A percentile compares a stretch with the other conserved stretches of the same genome.
phyloP scores from a whole-genome alignment of 2,113 vertebrate genomes.

The Xiphophorus couchianus region DNA sequence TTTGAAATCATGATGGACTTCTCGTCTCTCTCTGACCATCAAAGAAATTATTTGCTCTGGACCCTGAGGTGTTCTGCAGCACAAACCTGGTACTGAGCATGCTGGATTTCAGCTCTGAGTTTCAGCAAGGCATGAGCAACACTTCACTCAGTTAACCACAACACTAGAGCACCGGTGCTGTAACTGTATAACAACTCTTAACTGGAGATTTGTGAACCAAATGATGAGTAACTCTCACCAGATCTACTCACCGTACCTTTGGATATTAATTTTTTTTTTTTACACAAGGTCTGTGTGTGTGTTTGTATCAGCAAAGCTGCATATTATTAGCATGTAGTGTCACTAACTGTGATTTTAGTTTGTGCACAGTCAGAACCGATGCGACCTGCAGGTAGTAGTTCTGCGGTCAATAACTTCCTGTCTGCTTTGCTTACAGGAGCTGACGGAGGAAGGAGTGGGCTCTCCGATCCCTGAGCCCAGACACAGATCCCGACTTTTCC shows the following conservation, averaged over 20 bases:
- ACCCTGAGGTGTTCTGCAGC: conserved; percentile 78
- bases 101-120: conserved; percentile 60
- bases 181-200: conserved; percentile 47
- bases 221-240: conserved; percentile 37
- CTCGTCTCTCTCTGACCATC: conserved; percentile 71
- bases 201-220: conserved; percentile 46
- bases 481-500: conserved; percentile 89
- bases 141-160: conserved; percentile 66
- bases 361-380: conserved; percentile 11
- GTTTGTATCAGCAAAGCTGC: conserved; percentile 21
- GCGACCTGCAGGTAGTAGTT: conserved; percentile 31
- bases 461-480: conserved; percentile 95
- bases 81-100: conserved; percentile 79
- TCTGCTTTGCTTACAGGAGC: conserved; percentile 78
- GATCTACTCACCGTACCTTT: conserved; percentile 38
- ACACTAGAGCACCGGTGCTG: conserved; percentile 45
- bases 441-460: conserved; percentile 72
- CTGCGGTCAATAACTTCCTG: not conserved
- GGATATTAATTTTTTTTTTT: conserved; percentile 19
- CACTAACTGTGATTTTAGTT: conserved; percentile 56
- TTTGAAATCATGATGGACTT: conserved; percentile 54
- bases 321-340: conserved; percentile 43
- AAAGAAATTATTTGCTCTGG: conserved; percentile 82
- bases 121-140: conserved; percentile 71
- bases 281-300: conserved; percentile 34